Base-by-base conservation (phyloP, 2,888 invertebrate genomes). In the Callyntrura guangdongensis region DNA sequence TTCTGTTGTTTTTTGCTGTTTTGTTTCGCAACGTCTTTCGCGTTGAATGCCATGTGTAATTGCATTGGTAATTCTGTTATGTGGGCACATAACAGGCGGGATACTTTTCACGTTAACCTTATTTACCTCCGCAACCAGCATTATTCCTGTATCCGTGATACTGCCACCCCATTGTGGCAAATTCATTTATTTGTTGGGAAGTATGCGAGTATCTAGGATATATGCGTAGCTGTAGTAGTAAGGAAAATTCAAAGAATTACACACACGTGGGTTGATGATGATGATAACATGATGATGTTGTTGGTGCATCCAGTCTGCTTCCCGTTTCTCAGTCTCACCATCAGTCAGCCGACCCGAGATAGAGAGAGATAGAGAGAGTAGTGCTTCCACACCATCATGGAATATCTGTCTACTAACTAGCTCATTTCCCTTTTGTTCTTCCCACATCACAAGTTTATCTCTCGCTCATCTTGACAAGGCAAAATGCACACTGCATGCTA, bases 361-460 rank as follows among this genome's bases (percentile, higher is more conserved):
- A 67, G 36, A 36, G 5, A 25, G 0, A 36, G 2, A 25, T n/a
- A 22, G 25, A 64, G 64, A 64, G 64, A 47, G 20, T 36, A 74
- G 49, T 8, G 74, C 74, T 49, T 20, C n/a, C 1, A 67, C 47
- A 74, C 49, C 49, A 74, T 74, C 74, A 74, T 82, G 61, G 47
- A 74, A 64, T 82, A 82, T 82, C 82, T 82, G 20, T 49, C 49
- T 49, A 14, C 74, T 74, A 74, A 74, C 74, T 49, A 85, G 27
- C 85, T 85, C 85, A 85, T 85, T 85, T 85, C 85, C 85, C 79
- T 82, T 72, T 85, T 82, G 59, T 82, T 83, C 83, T 20, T 36
- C 47, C 14, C 49, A 20, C 67, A 83, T 25, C 61, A 59, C 47
- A 72, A 45, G 59, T 72, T 59, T 83, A 83, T 88, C 82, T 88